phyloP scores from a whole-genome alignment of 2,113 vertebrate species.

The Abramis brama region DNA sequence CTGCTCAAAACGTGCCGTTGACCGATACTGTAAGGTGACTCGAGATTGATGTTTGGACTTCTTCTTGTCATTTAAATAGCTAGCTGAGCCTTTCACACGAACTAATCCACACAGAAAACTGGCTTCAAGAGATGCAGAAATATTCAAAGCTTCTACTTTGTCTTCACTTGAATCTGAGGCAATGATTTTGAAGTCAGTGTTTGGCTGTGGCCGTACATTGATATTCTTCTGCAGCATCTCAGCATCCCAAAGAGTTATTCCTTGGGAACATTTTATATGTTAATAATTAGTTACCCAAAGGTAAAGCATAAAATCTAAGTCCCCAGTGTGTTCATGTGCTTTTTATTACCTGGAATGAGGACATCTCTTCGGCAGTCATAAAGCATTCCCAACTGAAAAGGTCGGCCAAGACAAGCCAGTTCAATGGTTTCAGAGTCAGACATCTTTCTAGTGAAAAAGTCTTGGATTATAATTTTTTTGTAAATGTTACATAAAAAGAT shows the following conservation, averaged over 20 bases:
- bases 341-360: conserved; percentile 54
- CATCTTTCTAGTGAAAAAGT: conserved; percentile 17
- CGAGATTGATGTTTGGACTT: conserved; percentile 55
- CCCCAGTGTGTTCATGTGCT: not conserved
- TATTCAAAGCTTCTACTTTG: conserved; percentile 55
- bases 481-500: too few relatives aligned
- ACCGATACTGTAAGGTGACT: conserved; percentile 57
- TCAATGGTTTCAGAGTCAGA: conserved; percentile 32
- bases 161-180: conserved; percentile 54
- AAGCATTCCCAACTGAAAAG: conserved; percentile 58
- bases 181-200: conserved; percentile 58
- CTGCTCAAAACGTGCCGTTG: conserved; percentile 47
- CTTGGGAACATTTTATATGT: conserved; percentile 26
- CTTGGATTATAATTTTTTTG: too few relatives aligned
- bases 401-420: conserved; percentile 52
- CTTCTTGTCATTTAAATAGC: conserved; percentile 58
- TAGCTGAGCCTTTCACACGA: conserved; percentile 53
- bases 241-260: conserved; percentile 58
- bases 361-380: conserved; percentile 56
- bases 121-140: conserved; percentile 49
- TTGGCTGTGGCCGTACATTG: conserved; percentile 27
- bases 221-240: conserved; percentile 49
- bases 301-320: not conserved
- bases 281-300: not conserved
- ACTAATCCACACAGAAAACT: conserved; percentile 60